Evolutionary conservation across 2,888 invertebrate species (phyloP).

Genomic region (Sicus ferrugineus): DNA sequence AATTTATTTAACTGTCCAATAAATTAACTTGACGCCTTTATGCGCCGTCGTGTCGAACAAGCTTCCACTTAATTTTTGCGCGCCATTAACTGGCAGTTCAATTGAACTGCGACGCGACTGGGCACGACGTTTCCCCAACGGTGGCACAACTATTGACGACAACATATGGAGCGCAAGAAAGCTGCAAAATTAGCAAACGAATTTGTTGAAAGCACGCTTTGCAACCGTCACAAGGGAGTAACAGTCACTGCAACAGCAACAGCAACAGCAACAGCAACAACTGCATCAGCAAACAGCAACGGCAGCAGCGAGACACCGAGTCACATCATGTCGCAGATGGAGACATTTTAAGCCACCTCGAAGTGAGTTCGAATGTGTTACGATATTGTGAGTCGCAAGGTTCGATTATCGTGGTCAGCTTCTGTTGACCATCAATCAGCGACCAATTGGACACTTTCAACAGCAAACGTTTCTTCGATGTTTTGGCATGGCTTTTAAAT

Average conservation of each 20-base stretch:
- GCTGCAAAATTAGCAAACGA: constrained; percentile 14
- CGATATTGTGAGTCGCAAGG: not conserved
- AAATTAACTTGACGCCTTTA: constrained; percentile 29
- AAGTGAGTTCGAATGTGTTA: constrained; percentile 7
- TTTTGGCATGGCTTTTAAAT: too few species aligned
- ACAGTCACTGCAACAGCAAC: constrained; percentile 33
- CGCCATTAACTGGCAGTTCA: not conserved
- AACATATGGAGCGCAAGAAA: constrained; percentile 15
- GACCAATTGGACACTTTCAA: not conserved
- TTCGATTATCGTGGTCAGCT: not conserved
- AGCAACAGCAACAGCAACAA: constrained; percentile 32
- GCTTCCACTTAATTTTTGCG: constrained; percentile 32
- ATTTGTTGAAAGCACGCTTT: constrained; percentile 18
- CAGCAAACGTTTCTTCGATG: too few species aligned
- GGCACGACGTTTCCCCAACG: not conserved
- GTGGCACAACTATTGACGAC: constrained; percentile 21
- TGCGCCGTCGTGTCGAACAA: constrained; percentile 29
- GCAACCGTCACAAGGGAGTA: constrained; percentile 21
- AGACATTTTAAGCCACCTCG: constrained; percentile 26
- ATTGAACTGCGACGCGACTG: not conserved
- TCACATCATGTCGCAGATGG: constrained; percentile 26
- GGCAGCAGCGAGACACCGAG: constrained; percentile 12
- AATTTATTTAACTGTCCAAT: constrained; percentile 30
- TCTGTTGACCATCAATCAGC: not conserved
- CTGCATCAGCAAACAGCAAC: constrained; percentile 12